Base-by-base conservation (phyloP, 2,113 vertebrate genomes). In the Miniopterus natalensis region DNA sequence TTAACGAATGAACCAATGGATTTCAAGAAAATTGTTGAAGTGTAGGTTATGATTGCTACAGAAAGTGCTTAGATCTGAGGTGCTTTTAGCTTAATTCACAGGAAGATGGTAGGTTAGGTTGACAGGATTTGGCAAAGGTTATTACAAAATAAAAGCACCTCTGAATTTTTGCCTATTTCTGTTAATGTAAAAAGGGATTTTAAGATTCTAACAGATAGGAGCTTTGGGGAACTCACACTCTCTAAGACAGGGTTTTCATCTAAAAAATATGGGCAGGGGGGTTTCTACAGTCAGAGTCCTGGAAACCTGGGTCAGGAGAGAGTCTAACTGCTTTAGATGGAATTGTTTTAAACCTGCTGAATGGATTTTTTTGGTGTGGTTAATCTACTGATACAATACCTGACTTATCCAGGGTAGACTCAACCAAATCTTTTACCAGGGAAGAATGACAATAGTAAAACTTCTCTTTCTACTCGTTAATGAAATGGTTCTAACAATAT, bases 1-100 rank as follows among this genome's bases (percentile, higher is more conserved):
- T 95, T 84, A 96, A 14, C 84, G 40, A 90, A 84, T 65, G 21
- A 84, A 70, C 23, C 93, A 96, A 55, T 83, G 8, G 5, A 90
- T 75, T 92, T 95, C 45, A 71, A 84, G 61, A 84, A 92, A 84
- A 71, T 59, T 49, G 6, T 81, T 85, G 18, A 42, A 77, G 5
- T 75, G 9, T 66, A 42, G 31, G 13, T 55, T 86, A 27, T 71
- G 4, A 94, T 79, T 84, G 8, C n/a, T 77, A 36, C 17, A 66
- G 40, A 45, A 91, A 23, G 12, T 66, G 23, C 15, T 85, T 85
- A 65, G n/a, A 1, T 77, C 5, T 70, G 66, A 90, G 18, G 31
- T 80, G 13, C 36, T 88, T 70, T 29, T 13, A 71, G 23, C 5
- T 92, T 61, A 81, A 77, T 27, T 81, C 66, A 71, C 18, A 71